Evolutionary conservation across 2,113 vertebrate genomes (phyloP), one percentile per base, ranked within the genome.

Genomic region (Trematomus loennbergii): DNA sequence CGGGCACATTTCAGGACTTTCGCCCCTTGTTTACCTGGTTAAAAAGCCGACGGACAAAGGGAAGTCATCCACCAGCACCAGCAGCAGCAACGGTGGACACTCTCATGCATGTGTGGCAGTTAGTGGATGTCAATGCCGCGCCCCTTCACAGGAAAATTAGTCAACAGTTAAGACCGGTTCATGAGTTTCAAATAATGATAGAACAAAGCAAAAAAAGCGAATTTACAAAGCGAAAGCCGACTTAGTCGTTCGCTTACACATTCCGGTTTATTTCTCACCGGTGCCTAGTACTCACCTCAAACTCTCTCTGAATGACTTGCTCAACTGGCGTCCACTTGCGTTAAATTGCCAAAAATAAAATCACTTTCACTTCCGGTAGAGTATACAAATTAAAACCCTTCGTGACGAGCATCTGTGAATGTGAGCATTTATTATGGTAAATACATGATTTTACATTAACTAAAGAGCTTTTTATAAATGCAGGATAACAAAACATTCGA

Each of bases 251-350:
- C 4, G 52, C 22, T 33, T 7, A 22, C 50, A 71, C 10, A 66
- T 55, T 65, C 2, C 1, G 3, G 22, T 0, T 82, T 72, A 60
- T 83, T 87, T 75, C 55, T 84, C 74, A 66, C 81, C 82, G 83
- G 73, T 59, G 66, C 48, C 74, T 86, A 81, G 54, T 78, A 83
- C 84, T 79, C 85, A 76, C 79, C 86, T 78, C 84, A 78, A 89
- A 91, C 88, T 91, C 88, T 79, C 57, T 55, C 33, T 73, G 53
- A 76, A 84, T 83, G 62, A 86, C 64, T 80, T 22, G 58, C 18
- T 43, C 0, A 43, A 8, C 64, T 33, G 45, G 48, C 3, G 36
- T 40, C 8, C 36, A 40, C 3, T 40, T 40, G 5, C 7, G 66
- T 85, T 72, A 87, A 33, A 0, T 0, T 0, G 9, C 3, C 0